Evolutionary conservation across 2,113 vertebrate species (phyloP).

Genomic region (Junco hyemalis): DNA sequence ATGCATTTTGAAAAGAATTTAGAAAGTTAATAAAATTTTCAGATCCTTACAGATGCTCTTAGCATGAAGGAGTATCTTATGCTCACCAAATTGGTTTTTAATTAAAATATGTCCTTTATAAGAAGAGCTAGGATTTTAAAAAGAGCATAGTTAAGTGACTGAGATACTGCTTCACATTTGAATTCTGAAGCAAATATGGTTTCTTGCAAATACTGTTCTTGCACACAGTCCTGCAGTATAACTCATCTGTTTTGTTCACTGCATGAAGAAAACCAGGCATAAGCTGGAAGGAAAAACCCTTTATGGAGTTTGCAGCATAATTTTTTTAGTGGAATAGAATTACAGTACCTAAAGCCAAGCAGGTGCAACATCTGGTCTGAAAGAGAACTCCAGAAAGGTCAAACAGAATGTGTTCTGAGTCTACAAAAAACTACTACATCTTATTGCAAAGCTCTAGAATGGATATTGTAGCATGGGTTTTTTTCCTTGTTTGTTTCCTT

Average conservation of each 20-base stretch:
- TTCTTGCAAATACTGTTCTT: background rate
- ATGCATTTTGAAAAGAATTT: background rate
- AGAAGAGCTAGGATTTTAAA: background rate
- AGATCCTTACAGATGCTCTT: background rate
- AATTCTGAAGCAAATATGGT: background rate
- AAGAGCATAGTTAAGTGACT: background rate
- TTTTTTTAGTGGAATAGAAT: background rate
- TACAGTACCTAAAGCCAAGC: background rate
- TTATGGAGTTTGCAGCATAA: background rate
- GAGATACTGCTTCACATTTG: background rate
- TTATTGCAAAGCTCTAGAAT: background rate
- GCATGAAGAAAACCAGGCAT: background rate
- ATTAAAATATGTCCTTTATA: background rate
- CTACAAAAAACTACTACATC: background rate
- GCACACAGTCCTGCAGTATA: background rate
- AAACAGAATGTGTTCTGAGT: background rate
- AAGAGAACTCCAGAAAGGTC: background rate
- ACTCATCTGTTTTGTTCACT: background rate
- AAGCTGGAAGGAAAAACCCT: background rate
- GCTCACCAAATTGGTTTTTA: background rate
- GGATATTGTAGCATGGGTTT: background rate
- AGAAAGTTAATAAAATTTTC: background rate
- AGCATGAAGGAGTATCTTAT: background rate
- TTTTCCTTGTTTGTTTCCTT: background rate
- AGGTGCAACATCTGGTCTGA: background rate